phyloP scores from a whole-genome alignment of 1,140 invertebrate species.

The Lordiphosa stackelbergi region DNA sequence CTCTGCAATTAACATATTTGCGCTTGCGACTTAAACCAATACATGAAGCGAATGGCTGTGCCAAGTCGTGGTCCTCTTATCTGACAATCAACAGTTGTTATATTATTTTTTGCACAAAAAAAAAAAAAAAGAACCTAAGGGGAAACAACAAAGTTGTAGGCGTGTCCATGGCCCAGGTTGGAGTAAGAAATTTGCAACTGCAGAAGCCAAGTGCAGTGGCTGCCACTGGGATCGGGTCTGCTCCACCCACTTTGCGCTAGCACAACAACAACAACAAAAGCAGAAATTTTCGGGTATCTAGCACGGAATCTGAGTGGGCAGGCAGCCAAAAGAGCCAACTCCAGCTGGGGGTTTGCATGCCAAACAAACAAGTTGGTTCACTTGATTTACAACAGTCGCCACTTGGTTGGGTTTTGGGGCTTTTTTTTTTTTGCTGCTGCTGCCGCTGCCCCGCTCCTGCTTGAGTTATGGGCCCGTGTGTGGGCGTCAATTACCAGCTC shows the following conservation, averaged over 20 bases:
- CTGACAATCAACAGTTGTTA: conserved; percentile 40
- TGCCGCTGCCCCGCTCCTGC: conserved; percentile 8
- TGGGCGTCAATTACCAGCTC: conserved; percentile 53
- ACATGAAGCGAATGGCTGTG: conserved; percentile 23
- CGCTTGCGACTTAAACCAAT: conserved; percentile 28
- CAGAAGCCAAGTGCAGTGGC: conserved; percentile 59
- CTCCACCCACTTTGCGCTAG: conserved; percentile 46
- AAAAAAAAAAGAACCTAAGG: conserved; percentile 30
- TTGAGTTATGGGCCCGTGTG: conserved; percentile 20
- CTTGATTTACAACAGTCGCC: conserved; percentile 54
- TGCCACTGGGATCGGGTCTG: conserved; percentile 44
- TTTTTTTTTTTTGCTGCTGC: conserved; percentile 19
- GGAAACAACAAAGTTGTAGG: conserved; percentile 26
- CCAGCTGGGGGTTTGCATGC: conserved; percentile 41
- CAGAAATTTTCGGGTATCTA: conserved; percentile 45
- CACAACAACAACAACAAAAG: conserved; percentile 5
- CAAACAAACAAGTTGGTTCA: conserved; percentile 46
- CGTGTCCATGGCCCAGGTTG: conserved; percentile 33
- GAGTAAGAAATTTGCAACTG: conserved; percentile 57
- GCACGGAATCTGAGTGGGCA: conserved; percentile 32
- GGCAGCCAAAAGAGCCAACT: conserved; percentile 3
- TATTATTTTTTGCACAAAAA: neutral
- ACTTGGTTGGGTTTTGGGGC: conserved; percentile 23
- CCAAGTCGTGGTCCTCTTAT: conserved; percentile 41
- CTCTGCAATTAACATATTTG: conserved; percentile 50